phyloP scores from a whole-genome alignment of 2,113 vertebrate genomes.

The Cyprinodon brontotheroides region DNA sequence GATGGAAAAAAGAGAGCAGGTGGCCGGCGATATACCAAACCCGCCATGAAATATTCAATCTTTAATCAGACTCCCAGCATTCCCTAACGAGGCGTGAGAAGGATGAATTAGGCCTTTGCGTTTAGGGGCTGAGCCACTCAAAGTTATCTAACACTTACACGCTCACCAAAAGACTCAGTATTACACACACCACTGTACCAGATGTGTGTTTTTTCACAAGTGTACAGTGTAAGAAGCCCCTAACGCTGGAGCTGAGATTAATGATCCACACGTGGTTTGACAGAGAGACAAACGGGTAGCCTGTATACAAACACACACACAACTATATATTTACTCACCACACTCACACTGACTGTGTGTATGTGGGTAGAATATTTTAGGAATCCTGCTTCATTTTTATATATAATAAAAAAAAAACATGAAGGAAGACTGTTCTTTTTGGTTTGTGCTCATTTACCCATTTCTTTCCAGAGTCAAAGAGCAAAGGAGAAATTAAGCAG shows the following conservation, averaged over 20 bases:
- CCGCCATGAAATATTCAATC: slow-evolving; percentile 75
- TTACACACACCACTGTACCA: slow-evolving; percentile 3
- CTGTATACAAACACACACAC: not conserved
- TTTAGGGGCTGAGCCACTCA: slow-evolving; percentile 57
- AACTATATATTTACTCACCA: not conserved
- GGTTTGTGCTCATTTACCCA: not conserved
- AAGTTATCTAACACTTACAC: slow-evolving; percentile 34
- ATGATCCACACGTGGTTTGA: slow-evolving; percentile 16
- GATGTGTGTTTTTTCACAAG: slow-evolving; percentile 21
- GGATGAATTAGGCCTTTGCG: slow-evolving; percentile 67
- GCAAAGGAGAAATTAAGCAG: no score
- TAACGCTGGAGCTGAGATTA: slow-evolving; percentile 18
- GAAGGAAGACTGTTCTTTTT: not conserved
- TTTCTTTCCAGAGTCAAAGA: not conserved
- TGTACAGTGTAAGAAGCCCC: not conserved
- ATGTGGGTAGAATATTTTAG: not conserved
- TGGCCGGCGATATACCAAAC: slow-evolving; percentile 63
- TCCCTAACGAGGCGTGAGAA: slow-evolving; percentile 72
- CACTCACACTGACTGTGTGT: not conserved
- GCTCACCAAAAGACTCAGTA: slow-evolving; percentile 3
- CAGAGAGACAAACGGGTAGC: slow-evolving; percentile 11
- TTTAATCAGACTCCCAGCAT: slow-evolving; percentile 73
- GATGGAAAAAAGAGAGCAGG: slow-evolving; percentile 55
- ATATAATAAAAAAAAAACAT: not conserved
- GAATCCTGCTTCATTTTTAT: not conserved